Percentiles rank a stretch among this genome's conserved stretches.
Conservation (phyloP, 2,888 invertebrate genomes). For the Lottia scabra region DNA sequence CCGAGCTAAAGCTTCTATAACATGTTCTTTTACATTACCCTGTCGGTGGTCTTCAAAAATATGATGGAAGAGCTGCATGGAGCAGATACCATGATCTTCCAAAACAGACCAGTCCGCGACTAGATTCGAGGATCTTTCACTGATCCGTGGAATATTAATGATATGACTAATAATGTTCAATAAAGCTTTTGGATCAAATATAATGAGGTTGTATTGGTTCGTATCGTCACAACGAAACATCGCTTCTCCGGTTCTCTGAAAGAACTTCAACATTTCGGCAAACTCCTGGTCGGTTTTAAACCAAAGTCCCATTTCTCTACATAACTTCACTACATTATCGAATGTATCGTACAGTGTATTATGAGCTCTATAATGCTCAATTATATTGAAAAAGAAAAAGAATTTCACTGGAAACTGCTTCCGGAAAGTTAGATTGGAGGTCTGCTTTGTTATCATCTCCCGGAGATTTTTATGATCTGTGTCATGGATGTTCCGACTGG, state of each 20-base stretch:
- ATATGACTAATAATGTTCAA: conserved; percentile 33
- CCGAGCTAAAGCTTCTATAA: conserved; percentile 18
- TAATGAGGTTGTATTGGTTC: conserved; percentile 35
- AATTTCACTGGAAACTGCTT: neutral
- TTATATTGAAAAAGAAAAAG: conserved; percentile 34
- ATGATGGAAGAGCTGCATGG: conserved; percentile 19
- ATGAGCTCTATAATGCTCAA: conserved; percentile 30
- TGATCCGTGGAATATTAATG: conserved; percentile 17
- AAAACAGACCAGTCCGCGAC: conserved; percentile 15
- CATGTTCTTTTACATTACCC: conserved; percentile 1
- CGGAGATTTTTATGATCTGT: conserved; percentile 31
- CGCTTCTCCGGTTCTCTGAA: conserved; percentile 37
- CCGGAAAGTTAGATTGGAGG: neutral
- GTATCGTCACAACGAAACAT: conserved; percentile 39
- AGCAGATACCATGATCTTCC: conserved; percentile 19
- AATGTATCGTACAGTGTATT: conserved; percentile 29
- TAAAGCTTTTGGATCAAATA: conserved; percentile 39
- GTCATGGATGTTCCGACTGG: conserved; percentile 28
- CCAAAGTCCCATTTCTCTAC: conserved; percentile 29
- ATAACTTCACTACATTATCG: conserved; percentile 22
- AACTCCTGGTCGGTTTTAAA: conserved; percentile 29
- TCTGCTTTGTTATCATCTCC: conserved; percentile 2
- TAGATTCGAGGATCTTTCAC: conserved; percentile 5
- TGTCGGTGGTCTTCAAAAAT: conserved; percentile 6
- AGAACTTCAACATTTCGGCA: conserved; percentile 34